Base-by-base conservation (phyloP, 2,113 vertebrate genomes). In the Sphyrna mokarran region DNA sequence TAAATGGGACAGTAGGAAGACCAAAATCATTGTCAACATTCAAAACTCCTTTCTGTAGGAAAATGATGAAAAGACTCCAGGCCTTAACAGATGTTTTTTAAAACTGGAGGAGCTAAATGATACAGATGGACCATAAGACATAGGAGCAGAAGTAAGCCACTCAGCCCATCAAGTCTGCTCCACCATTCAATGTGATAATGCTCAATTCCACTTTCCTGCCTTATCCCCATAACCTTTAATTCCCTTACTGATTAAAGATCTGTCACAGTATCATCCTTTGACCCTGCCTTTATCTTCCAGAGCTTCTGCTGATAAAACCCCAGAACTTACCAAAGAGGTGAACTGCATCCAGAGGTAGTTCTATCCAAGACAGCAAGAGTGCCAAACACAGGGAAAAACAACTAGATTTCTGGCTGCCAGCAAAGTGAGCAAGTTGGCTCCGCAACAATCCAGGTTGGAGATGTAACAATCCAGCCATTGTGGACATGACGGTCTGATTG, bases 381-480 rank as follows among this genome's bases (percentile, higher is more conserved):
- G 29, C 37, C 89, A 93, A 18, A 18, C 14, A 68, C 33, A 68
- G 18, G 8, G 89, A 68, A 66, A 68, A 29, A 37, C 61, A n/a
- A 93, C 89, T 66, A 9, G 16, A 18, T 43, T 93, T n/a, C 61
- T 66, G 89, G 61, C n/a, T 68, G 61, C 61, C 22, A 18, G 33
- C 33, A 40, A 7, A 93, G 48, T 58, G 29, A 58, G 48, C 86
- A 89, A 89, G 61, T 22, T 68, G 61, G 33, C 61, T 61, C 61
- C 37, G 61, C 89, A 93, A 93, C 89, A 93, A 93, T 93, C 89
- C 18, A 37, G 89, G 89, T 93, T 61, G 66, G n/a, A 22, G n/a
- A 66, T 93, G 33, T 61, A 93, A 93, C 89, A 93, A 68, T 93
- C 89, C 61, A 66, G 18, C 33, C 61, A 68, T 66, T 93, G 61